These are phyloP conservation scores for Margarornis squamiger DNA, from an alignment of 2,797 vertebrate species.

Conservation along the genomic window DNA sequence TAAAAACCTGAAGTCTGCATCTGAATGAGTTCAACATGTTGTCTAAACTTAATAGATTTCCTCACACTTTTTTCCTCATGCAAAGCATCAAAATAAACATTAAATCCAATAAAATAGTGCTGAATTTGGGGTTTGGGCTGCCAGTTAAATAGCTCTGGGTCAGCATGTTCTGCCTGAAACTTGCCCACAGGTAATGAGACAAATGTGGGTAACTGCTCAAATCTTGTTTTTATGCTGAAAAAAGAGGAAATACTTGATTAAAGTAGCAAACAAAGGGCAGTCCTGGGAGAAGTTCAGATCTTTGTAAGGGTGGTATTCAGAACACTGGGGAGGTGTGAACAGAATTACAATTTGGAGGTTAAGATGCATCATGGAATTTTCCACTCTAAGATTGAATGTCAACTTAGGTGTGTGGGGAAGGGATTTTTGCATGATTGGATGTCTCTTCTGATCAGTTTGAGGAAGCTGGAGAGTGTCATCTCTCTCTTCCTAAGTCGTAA, in stretches of 20 bases:
- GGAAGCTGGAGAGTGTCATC: not conserved
- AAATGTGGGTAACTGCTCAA: not conserved
- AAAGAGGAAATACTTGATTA: not conserved
- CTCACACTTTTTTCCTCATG: not conserved
- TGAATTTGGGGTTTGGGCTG: not conserved
- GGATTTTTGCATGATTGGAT: not conserved
- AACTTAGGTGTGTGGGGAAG: not conserved
- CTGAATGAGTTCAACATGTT: not conserved
- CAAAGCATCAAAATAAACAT: not conserved
- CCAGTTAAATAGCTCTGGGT: not conserved
- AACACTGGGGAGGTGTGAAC: not conserved
- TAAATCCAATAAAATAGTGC: not conserved
- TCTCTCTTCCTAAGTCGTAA: rapidly evolving
- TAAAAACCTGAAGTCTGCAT: not conserved
- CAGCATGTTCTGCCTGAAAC: not conserved
- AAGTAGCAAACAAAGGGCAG: not conserved
- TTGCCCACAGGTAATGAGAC: not conserved
- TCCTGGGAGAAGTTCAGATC: not conserved
- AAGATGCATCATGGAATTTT: not conserved
- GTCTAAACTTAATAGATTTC: not conserved
- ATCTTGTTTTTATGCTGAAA: not conserved
- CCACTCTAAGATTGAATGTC: not conserved
- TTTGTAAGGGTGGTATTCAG: not conserved
- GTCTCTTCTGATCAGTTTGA: not conserved
- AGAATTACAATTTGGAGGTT: not conserved